A percentile compares a stretch with the other conserved stretches of the same genome.
These are phyloP conservation scores for Vanessa atalanta DNA, from an alignment of 1,140 invertebrate genomes.

Conservation along the genomic window DNA sequence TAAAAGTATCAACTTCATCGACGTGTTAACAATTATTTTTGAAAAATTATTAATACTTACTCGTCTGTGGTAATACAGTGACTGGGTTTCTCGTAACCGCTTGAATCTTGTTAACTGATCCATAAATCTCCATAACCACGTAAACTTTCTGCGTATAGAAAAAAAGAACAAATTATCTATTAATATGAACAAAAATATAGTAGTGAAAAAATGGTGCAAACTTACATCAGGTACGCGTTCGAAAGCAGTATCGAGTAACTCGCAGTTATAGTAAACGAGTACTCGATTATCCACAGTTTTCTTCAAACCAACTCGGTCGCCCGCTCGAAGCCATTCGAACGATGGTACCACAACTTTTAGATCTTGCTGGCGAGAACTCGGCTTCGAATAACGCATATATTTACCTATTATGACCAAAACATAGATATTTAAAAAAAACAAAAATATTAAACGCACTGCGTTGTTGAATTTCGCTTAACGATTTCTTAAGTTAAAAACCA, in stretches of 20 bases:
- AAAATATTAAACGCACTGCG: too few species aligned
- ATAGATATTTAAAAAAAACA: too few species aligned
- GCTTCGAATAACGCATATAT: conserved; percentile 85
- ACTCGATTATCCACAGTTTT: conserved; percentile 83
- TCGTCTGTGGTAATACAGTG: conserved; percentile 44
- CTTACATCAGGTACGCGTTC: conserved; percentile 72
- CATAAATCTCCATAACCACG: conserved; percentile 86
- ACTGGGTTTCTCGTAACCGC: conserved; percentile 53
- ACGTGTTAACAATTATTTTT: too few species aligned
- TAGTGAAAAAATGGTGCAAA: background rate
- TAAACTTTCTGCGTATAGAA: conserved; percentile 84
- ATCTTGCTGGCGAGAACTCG: conserved; percentile 74
- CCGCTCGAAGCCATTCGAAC: conserved; percentile 89
- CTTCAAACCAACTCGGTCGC: conserved; percentile 86
- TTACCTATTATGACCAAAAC: conserved; percentile 53
- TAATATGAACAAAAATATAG: too few species aligned
- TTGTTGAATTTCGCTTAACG: too few species aligned
- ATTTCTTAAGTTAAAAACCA: too few species aligned
- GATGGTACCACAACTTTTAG: conserved; percentile 85
- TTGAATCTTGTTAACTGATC: conserved; percentile 66
- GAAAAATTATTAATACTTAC: conserved; percentile 41
- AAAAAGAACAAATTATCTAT: background rate
- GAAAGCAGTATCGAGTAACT: conserved; percentile 56
- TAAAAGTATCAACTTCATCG: background rate
- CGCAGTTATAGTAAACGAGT: conserved; percentile 80